A percentile compares a stretch with the other conserved stretches of the same genome.
phyloP scores from a whole-genome alignment of 2,888 invertebrate species.

The Pristionchus arcanus region DNA sequence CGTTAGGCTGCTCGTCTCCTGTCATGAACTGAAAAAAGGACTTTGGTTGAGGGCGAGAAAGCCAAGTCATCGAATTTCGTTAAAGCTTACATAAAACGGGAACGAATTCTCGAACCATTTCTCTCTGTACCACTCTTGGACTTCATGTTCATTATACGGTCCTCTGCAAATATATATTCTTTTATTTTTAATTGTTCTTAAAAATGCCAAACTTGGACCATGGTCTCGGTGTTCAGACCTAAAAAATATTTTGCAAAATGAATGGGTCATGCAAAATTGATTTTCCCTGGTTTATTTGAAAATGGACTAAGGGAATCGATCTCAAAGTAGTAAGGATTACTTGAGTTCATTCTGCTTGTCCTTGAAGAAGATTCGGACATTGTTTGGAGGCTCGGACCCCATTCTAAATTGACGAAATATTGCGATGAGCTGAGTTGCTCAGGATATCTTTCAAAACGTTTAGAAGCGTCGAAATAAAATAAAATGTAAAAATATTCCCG shows the following conservation, averaged over 20 bases:
- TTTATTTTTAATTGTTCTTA: too few relatives aligned
- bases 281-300: too few relatives aligned
- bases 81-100: not conserved
- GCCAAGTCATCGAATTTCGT: not conserved
- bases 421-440: too few relatives aligned
- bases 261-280: too few relatives aligned
- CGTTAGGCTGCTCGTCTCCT: not conserved
- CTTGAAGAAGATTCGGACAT: not conserved
- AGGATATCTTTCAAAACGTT: too few relatives aligned
- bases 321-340: not conserved
- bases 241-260: too few relatives aligned
- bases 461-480: too few relatives aligned
- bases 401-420: not conserved
- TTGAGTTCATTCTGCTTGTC: not conserved
- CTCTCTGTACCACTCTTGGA: not conserved
- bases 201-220: too few relatives aligned
- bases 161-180: not conserved
- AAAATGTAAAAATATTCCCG: too few relatives aligned
- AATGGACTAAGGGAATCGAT: too few relatives aligned
- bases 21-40: conserved; percentile 6
- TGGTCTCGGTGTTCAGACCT: too few relatives aligned
- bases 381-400: not conserved
- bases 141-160: not conserved
- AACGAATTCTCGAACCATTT: not conserved
- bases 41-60: too few relatives aligned